Evolutionary conservation across 2,113 vertebrate species (phyloP).

Genomic region (Pelmatolapia mariae): DNA sequence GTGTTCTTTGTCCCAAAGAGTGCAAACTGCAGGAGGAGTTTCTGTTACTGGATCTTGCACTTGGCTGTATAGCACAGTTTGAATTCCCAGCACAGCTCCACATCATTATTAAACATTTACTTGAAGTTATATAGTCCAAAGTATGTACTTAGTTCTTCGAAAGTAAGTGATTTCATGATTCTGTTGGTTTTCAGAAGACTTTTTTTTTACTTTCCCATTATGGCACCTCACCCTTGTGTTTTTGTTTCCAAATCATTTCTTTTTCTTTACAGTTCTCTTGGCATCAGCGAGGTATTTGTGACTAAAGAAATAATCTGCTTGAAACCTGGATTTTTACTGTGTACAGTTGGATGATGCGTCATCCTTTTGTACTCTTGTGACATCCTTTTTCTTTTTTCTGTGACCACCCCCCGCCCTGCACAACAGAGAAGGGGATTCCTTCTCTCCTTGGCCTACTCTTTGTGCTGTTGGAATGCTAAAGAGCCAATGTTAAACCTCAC

Average conservation of each 20-base stretch:
- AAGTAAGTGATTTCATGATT: not conserved
- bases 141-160: not conserved
- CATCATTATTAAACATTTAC: not conserved
- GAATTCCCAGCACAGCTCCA: not conserved
- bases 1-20: not conserved
- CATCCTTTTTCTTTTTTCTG: not conserved
- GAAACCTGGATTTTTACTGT: not conserved
- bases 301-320: not conserved
- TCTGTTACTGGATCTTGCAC: not conserved
- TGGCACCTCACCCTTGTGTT: not conserved
- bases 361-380: not conserved
- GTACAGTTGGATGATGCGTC: not conserved
- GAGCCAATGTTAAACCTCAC: not conserved
- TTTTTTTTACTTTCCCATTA: not conserved
- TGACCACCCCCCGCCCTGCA: not conserved
- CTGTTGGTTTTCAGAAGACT: not conserved
- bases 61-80: not conserved
- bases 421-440: conserved; percentile 32
- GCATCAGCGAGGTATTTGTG: not conserved
- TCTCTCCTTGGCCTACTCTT: conserved; percentile 12
- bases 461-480: conserved; percentile 30
- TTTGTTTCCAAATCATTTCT: not conserved
- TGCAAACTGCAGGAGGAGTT: not conserved
- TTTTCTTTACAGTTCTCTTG: not conserved
- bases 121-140: not conserved